A percentile compares a stretch with the other conserved stretches of the same genome.
These are phyloP conservation scores for Euclidia mi DNA, from an alignment of 2,888 invertebrate genomes.

Conservation along the genomic window DNA sequence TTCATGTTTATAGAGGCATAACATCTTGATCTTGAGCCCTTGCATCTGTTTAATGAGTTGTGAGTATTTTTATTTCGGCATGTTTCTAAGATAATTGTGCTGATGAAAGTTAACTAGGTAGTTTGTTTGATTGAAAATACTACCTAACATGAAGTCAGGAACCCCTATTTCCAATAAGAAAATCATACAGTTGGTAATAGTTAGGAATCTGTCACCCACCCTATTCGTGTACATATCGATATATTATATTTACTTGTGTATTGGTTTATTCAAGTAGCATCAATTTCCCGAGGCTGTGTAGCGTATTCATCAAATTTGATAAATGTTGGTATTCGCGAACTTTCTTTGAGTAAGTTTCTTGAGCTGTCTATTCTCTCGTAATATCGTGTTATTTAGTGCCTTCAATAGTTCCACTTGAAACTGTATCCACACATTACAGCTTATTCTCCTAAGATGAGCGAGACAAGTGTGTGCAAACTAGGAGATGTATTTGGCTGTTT, in stretches of 20 bases:
- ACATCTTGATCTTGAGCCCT: constrained; percentile 4
- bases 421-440: too few species aligned
- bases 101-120: too few species aligned
- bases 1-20: constrained; percentile 27
- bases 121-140: too few species aligned
- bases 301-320: constrained; percentile 20
- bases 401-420: constrained; percentile 10
- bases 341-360: constrained; percentile 23
- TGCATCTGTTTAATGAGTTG: neutral
- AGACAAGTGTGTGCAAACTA: too few species aligned
- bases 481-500: too few species aligned
- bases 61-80: too few species aligned
- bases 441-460: too few species aligned
- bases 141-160: too few species aligned
- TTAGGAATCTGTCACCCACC: neutral
- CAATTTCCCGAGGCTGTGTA: neutral
- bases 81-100: too few species aligned
- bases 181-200: too few species aligned
- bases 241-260: neutral
- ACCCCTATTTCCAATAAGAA: too few species aligned
- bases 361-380: constrained; percentile 9
- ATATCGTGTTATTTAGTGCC: constrained; percentile 24
- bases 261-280: neutral
- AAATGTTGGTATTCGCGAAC: constrained; percentile 26
- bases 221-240: neutral